A percentile compares a stretch with the other conserved stretches of the same genome.
Evolutionary conservation across 2,113 vertebrate species (phyloP).

Genomic region (Sisor rabdophorus): DNA sequence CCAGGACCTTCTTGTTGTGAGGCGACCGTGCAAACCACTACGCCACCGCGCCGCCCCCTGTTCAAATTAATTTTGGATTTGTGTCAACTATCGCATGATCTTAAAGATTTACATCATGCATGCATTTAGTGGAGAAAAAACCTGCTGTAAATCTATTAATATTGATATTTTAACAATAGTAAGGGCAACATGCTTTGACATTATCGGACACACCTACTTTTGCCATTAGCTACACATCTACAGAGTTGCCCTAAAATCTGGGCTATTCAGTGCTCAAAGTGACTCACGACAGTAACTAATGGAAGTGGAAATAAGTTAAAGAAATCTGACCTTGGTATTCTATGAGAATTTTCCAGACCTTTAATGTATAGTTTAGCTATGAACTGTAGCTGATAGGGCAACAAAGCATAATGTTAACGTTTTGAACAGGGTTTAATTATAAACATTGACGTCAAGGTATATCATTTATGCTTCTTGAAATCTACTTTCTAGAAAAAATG

Average conservation of each 20-base stretch:
- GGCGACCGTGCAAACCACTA: too few relatives aligned
- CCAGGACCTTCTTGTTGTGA: too few relatives aligned
- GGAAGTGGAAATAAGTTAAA: slow-evolving; percentile 5
- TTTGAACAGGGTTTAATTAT: not conserved
- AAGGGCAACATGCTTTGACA: not conserved
- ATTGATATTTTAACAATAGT: not conserved
- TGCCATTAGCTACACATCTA: slow-evolving; percentile 7
- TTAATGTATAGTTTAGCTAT: not conserved
- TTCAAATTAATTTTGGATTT: too few relatives aligned
- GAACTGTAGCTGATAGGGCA: not conserved
- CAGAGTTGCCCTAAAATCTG: slow-evolving; percentile 26
- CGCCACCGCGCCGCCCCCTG: too few relatives aligned
- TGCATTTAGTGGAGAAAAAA: too few relatives aligned
- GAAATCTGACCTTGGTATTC: not conserved
- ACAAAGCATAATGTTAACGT: not conserved
- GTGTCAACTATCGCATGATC: too few relatives aligned
- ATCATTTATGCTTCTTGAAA: not conserved
- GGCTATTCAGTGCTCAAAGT: slow-evolving; percentile 27
- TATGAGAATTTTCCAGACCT: not conserved
- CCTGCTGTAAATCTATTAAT: too few relatives aligned
- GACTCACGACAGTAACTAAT: slow-evolving; percentile 22
- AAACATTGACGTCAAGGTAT: not conserved
- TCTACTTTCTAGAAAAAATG: not conserved
- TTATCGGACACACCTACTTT: not conserved
- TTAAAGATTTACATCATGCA: too few relatives aligned